phyloP scores from a whole-genome alignment of 2,797 vertebrate genomes.

The Dendrocincla fuliginosa region DNA sequence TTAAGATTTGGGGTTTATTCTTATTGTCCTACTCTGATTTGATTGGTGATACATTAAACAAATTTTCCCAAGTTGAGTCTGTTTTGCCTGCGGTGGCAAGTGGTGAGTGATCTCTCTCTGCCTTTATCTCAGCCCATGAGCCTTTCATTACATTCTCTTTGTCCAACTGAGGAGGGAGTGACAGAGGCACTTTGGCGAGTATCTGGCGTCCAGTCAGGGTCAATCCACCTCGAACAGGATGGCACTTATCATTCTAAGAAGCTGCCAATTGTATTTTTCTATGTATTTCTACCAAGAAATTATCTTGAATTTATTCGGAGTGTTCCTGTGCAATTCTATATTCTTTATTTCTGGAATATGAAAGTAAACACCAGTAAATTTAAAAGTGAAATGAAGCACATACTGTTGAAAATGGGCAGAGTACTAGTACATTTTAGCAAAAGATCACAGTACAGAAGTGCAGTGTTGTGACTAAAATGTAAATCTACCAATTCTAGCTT shows the following conservation, averaged over 20 bases:
- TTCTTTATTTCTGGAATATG: neutral
- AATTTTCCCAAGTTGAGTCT: neutral
- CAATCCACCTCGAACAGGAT: neutral
- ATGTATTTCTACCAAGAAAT: neutral
- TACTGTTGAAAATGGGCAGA: neutral
- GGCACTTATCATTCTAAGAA: neutral
- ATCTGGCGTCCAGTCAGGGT: rapidly evolving
- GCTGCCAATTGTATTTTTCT: neutral
- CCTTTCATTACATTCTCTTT: neutral
- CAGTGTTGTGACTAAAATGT: constrained; percentile 17
- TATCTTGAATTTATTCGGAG: constrained; percentile 15
- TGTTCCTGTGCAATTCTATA: neutral
- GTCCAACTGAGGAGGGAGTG: neutral
- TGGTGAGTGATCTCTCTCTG: neutral
- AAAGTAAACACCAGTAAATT: neutral
- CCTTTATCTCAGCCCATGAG: rapidly evolving
- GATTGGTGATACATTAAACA: neutral
- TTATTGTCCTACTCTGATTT: neutral
- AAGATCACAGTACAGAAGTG: neutral
- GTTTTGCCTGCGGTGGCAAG: neutral
- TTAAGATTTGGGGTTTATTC: neutral
- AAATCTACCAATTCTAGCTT: constrained; percentile 1
- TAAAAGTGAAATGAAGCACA: constrained; percentile 27
- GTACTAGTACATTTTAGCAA: neutral
- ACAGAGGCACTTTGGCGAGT: neutral